These are phyloP conservation scores for Loriculus beryllinus DNA, from an alignment of 2,797 vertebrate genomes.

Conservation along the genomic window DNA sequence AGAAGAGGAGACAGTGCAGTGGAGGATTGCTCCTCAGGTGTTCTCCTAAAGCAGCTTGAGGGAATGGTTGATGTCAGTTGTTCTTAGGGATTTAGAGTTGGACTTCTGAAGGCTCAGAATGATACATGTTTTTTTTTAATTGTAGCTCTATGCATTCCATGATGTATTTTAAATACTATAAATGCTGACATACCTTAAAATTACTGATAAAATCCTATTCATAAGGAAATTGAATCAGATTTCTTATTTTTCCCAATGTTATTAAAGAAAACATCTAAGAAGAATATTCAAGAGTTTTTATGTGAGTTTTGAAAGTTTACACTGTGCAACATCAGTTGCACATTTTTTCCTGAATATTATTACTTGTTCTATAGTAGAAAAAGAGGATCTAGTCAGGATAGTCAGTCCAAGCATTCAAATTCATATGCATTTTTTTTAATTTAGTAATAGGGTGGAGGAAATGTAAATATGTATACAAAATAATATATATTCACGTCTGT, in stretches of 20 bases:
- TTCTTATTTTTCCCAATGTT: neutral
- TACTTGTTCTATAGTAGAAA: neutral
- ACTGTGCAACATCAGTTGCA: neutral
- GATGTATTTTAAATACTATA: neutral
- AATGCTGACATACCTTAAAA: neutral
- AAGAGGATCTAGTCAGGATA: neutral
- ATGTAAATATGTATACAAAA: neutral
- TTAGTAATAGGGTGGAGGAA: neutral
- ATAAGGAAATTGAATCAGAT: neutral
- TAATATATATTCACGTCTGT: neutral
- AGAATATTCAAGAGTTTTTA: neutral
- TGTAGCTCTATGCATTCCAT: neutral
- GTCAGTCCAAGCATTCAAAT: neutral
- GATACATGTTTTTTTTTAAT: accelerated
- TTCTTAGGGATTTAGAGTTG: neutral
- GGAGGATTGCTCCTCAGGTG: neutral
- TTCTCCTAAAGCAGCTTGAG: neutral
- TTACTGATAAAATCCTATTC: neutral
- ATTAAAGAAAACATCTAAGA: neutral
- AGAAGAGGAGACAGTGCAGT: accelerated
- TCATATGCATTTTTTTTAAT: neutral
- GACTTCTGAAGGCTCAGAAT: neutral
- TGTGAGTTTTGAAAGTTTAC: neutral
- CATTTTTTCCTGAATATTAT: neutral
- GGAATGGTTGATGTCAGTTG: neutral